phyloP scores from a whole-genome alignment of 1,140 invertebrate genomes.

The Drosophila miranda region DNA sequence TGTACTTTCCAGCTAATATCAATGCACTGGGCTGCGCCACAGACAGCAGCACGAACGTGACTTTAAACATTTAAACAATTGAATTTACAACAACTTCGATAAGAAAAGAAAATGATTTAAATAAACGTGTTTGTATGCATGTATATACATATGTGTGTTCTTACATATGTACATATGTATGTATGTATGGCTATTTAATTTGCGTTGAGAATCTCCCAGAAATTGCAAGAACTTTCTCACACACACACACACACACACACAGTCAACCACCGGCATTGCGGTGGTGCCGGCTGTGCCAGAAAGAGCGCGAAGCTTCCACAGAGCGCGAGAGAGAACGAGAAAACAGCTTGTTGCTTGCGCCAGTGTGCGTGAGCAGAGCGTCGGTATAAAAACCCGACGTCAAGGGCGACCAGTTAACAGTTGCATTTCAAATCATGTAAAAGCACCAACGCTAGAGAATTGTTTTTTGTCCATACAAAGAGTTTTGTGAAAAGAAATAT shows the following conservation, averaged over 20 bases:
- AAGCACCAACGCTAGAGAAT: not conserved
- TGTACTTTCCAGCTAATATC: slow-evolving; percentile 43
- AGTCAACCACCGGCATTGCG: slow-evolving; percentile 3
- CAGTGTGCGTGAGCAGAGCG: slow-evolving; percentile 42
- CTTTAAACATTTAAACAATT: slow-evolving; percentile 37
- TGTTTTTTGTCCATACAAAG: slow-evolving; percentile 24
- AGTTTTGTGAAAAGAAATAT: slow-evolving; percentile 7
- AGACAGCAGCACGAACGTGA: not conserved
- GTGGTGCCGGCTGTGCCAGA: slow-evolving; percentile 36
- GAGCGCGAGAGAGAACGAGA: slow-evolving; percentile 29
- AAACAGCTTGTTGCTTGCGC: slow-evolving; percentile 5
- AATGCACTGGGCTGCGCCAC: slow-evolving; percentile 20
- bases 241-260: slow-evolving; percentile 30
- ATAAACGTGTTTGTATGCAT: slow-evolving; percentile 25
- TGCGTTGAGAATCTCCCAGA: slow-evolving; percentile 45
- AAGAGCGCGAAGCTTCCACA: slow-evolving; percentile 59
- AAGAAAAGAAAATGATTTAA: slow-evolving; percentile 37
- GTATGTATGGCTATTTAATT: not conserved
- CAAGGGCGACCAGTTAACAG: slow-evolving; percentile 11
- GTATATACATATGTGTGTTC: no score
- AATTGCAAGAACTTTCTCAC: slow-evolving; percentile 52
- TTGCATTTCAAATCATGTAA: slow-evolving; percentile 26
- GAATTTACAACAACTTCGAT: slow-evolving; percentile 22
- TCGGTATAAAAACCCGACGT: slow-evolving; percentile 57
- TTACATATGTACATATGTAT: no score